phyloP scores from a whole-genome alignment of 1,140 invertebrate genomes.

The Antheraea pernyi region DNA sequence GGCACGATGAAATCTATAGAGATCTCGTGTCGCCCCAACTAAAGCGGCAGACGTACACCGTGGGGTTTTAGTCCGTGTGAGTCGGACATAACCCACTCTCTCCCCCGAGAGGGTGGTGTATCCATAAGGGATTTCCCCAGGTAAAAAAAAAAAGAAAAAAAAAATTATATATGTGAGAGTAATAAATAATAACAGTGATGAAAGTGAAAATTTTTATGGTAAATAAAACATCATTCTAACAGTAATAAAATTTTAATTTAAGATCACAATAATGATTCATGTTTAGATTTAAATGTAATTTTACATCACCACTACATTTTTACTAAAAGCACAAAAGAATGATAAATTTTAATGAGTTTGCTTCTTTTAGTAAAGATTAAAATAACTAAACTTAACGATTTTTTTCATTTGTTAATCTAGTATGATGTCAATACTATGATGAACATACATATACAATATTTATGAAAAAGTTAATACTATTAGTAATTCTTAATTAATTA shows the following conservation, averaged over 20 bases:
- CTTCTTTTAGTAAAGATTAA: not conserved
- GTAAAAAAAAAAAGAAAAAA: no score
- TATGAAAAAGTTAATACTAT: not conserved
- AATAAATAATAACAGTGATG: no score
- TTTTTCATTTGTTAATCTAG: not conserved
- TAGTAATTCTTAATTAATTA: conserved; percentile 2
- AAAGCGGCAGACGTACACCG: no score
- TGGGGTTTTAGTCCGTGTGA: no score
- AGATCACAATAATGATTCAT: conserved; percentile 52
- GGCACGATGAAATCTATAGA: no score
- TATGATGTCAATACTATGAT: conserved; percentile 6
- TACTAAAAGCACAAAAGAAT: not conserved
- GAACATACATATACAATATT: not conserved
- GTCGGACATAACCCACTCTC: no score
- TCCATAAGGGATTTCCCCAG: no score
- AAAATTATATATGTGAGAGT: no score
- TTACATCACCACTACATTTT: conserved; percentile 30
- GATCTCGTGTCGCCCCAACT: no score
- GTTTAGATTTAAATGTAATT: conserved; percentile 23
- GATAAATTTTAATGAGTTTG: not conserved
- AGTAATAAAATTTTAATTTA: conserved; percentile 74
- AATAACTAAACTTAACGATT: not conserved
- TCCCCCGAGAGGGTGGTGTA: no score
- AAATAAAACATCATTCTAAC: conserved; percentile 39
- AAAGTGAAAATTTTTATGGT: no score